Percentiles rank a stretch among this genome's conserved stretches.
Evolutionary conservation across 2,888 invertebrate species (phyloP).

Genomic region (Lasioglossum malachurum): DNA sequence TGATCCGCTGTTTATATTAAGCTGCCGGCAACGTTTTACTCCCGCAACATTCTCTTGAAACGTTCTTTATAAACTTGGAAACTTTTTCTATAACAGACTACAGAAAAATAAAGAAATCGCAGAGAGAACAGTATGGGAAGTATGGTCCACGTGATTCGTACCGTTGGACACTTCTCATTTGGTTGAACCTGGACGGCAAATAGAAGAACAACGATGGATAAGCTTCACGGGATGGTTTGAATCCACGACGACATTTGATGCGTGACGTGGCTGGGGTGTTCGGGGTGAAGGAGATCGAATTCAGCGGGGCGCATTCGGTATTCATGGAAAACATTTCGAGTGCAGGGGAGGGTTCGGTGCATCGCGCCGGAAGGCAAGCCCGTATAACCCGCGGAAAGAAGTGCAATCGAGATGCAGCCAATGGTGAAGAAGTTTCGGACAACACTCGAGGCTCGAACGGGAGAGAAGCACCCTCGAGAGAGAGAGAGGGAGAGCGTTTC

Average conservation of each 20-base stretch:
- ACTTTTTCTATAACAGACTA: not conserved
- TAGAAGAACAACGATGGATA: constrained; percentile 53
- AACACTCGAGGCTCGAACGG: constrained; percentile 52
- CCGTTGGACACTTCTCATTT: constrained; percentile 28
- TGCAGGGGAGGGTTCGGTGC: constrained; percentile 27
- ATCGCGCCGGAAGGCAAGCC: constrained; percentile 36
- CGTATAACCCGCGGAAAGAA: constrained; percentile 58
- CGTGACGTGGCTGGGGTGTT: constrained; percentile 14
- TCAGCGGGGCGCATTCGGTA: constrained; percentile 73
- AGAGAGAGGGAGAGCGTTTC: constrained; percentile 8
- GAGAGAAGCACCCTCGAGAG: constrained; percentile 25
- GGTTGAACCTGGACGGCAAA: constrained; percentile 16
- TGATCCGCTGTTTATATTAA: constrained; percentile 3
- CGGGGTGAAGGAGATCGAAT: constrained; percentile 62
- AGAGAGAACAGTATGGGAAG: not conserved
- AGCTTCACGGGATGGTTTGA: constrained; percentile 28
- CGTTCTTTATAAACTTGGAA: not conserved
- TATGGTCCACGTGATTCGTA: constrained; percentile 1
- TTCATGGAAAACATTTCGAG: constrained; percentile 76
- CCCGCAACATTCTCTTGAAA: not conserved
- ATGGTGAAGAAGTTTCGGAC: constrained; percentile 62
- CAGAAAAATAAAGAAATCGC: not conserved
- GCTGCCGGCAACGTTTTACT: not conserved
- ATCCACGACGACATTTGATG: constrained; percentile 50
- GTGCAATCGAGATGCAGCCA: constrained; percentile 59